phyloP scores from a whole-genome alignment of 2,888 invertebrate species.

The Drosophila fulvimacula region DNA sequence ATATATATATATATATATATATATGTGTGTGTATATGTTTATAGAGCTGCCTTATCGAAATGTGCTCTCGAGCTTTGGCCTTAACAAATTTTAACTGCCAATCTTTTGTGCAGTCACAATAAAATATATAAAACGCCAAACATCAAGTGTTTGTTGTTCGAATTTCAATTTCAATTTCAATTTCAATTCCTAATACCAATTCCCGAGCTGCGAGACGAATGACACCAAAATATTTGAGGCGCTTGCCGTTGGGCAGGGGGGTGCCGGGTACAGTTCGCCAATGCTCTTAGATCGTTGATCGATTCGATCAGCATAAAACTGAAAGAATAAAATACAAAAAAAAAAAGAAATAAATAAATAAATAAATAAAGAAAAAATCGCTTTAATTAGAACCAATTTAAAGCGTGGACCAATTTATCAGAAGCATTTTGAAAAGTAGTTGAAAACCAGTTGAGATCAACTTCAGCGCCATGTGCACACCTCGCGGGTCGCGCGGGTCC shows the following conservation, averaged over 20 bases:
- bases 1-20: conserved; percentile 3
- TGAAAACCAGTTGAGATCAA: conserved; percentile 78
- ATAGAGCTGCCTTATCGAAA: conserved; percentile 63
- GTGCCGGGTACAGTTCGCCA: conserved; percentile 1
- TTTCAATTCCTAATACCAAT: conserved; percentile 28
- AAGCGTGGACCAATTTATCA: conserved; percentile 78
- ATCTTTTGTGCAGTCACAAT: conserved; percentile 69
- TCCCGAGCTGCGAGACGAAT: conserved; percentile 59
- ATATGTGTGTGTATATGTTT: conserved; percentile 3
- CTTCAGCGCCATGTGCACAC: conserved; percentile 66
- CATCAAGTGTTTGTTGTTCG: conserved; percentile 73
- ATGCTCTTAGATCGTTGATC: conserved; percentile 59
- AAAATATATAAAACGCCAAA: conserved; percentile 57
- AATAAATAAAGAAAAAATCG: conserved; percentile 47
- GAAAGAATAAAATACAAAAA: conserved; percentile 15
- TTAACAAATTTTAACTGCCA: conserved; percentile 73
- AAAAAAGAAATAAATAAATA: conserved; percentile 23
- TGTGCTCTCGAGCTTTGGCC: conserved; percentile 68
- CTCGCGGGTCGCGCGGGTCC: not conserved
- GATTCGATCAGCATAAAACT: conserved; percentile 73
- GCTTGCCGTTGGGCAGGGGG: not conserved
- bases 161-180: conserved; percentile 47
- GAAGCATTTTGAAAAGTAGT: conserved; percentile 79
- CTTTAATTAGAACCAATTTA: conserved; percentile 79
- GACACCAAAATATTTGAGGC: conserved; percentile 56